Percentiles rank a stretch among this genome's conserved stretches.
These are phyloP conservation scores for Diplazon laetatorius DNA, from an alignment of 2,888 invertebrate genomes.

Conservation along the genomic window DNA sequence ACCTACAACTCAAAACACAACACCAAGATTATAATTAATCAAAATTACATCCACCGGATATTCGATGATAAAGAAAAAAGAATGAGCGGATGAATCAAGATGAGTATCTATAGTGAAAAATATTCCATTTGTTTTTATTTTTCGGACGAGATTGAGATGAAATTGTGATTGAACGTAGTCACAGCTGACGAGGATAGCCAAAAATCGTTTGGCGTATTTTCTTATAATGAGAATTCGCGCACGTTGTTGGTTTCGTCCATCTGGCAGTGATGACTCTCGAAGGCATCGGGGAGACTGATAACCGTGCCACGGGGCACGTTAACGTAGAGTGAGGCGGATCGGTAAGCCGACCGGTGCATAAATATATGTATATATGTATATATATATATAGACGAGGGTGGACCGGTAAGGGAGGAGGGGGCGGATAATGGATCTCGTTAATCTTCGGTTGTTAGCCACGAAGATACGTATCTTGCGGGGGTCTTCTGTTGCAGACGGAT, in stretches of 20 bases:
- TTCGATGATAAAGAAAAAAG: too few relatives aligned
- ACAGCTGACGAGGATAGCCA: too few relatives aligned
- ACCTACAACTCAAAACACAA: too few relatives aligned
- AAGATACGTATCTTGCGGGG: slow-evolving; percentile 77
- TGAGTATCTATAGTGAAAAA: too few relatives aligned
- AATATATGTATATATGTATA: too few relatives aligned
- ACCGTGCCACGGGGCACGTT: slow-evolving; percentile 1
- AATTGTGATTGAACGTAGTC: neutral
- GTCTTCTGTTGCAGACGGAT: slow-evolving; percentile 79
- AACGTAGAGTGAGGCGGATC: slow-evolving; percentile 10
- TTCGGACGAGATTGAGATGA: neutral
- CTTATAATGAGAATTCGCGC: slow-evolving; percentile 25
- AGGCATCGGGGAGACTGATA: slow-evolving; percentile 22
- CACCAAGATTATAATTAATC: too few relatives aligned
- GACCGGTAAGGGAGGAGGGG: slow-evolving; percentile 66
- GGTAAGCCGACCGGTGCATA: slow-evolving; percentile 42
- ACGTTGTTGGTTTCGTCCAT: neutral
- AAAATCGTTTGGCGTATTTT: too few relatives aligned
- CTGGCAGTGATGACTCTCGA: neutral
- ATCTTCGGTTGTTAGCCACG: slow-evolving; percentile 79
- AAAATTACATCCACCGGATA: too few relatives aligned
- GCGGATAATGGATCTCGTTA: slow-evolving; percentile 80
- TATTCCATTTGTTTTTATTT: too few relatives aligned
- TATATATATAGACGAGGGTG: slow-evolving; percentile 74
- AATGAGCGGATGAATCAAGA: too few relatives aligned